A percentile compares a stretch with the other conserved stretches of the same genome.
phyloP scores from a whole-genome alignment of 92 coral and sea anemone genomes.

The Montipora capitata region DNA sequence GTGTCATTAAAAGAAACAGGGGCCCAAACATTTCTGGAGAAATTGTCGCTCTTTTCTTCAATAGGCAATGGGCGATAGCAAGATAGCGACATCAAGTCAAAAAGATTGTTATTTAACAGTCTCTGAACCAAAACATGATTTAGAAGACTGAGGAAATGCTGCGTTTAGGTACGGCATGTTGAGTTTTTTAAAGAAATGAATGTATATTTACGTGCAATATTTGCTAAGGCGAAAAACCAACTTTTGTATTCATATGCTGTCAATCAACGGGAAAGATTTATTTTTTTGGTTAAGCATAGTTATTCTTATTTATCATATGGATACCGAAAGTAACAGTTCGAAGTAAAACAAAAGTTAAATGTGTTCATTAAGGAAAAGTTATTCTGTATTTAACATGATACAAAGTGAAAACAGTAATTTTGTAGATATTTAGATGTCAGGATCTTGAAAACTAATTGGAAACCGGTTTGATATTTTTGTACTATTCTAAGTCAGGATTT shows the following conservation, averaged over 20 bases:
- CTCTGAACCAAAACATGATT: too few species aligned
- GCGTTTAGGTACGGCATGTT: not conserved
- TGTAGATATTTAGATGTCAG: conserved; percentile 10
- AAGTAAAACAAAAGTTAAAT: conserved; percentile 24
- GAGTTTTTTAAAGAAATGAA: conserved; percentile 5
- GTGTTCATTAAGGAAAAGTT: not conserved
- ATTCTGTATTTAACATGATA: conserved; percentile 37
- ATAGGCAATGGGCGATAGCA: too few species aligned
- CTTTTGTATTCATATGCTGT: conserved; percentile 21
- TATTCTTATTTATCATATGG: conserved; percentile 52
- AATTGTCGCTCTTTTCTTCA: too few species aligned
- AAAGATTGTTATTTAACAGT: too few species aligned
- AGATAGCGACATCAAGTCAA: too few species aligned
- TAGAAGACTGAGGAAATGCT: too few species aligned
- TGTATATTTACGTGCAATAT: conserved; percentile 36
- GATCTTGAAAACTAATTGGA: not conserved
- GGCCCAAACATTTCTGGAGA: too few species aligned
- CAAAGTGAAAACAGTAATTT: not conserved
- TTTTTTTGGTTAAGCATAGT: conserved; percentile 48
- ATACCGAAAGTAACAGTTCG: conserved; percentile 31
- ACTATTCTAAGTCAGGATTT: conserved; percentile 30
- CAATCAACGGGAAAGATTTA: conserved; percentile 29
- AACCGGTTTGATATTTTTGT: conserved; percentile 16
- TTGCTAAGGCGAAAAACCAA: conserved; percentile 13
- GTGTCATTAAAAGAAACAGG: too few species aligned